Conservation (phyloP, 2,797 vertebrate species). For the Helostoma temminkii region DNA sequence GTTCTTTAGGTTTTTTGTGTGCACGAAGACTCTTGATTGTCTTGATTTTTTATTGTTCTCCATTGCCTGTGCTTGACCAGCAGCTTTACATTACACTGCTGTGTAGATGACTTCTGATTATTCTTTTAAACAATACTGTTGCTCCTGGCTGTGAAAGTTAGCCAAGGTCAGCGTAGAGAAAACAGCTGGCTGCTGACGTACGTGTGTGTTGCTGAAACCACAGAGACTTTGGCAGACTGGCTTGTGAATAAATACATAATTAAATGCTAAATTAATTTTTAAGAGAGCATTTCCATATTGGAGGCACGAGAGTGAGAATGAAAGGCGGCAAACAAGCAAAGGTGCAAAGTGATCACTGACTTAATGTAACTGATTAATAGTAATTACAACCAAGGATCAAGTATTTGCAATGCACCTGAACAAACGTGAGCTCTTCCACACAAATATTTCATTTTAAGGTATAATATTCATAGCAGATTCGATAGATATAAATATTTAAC, state of each 20-base stretch:
- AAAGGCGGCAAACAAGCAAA: constrained; percentile 6
- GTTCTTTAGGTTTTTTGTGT: too few relatives aligned
- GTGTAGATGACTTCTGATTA: background rate
- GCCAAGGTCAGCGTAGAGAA: constrained; percentile 35
- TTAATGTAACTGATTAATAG: background rate
- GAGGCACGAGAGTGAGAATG: constrained; percentile 23
- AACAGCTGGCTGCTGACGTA: constrained; percentile 53
- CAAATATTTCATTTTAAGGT: background rate
- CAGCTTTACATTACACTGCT: background rate
- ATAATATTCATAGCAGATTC: background rate
- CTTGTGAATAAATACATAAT: constrained; percentile 64
- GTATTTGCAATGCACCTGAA: constrained; percentile 5
- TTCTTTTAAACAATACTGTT: constrained; percentile 5
- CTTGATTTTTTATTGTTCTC: background rate
- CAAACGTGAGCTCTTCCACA: background rate
- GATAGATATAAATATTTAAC: constrained; percentile 1
- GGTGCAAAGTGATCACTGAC: background rate
- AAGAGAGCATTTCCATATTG: constrained; percentile 43
- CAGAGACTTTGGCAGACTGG: constrained; percentile 43
- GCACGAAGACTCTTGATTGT: background rate
- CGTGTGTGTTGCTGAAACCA: constrained; percentile 15
- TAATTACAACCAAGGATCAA: background rate
- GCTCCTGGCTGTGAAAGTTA: constrained; percentile 16
- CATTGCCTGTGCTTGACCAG: background rate
- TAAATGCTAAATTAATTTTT: constrained; percentile 56